Base-by-base conservation (phyloP, 2,888 invertebrate species). In the Rutpela maculata region DNA sequence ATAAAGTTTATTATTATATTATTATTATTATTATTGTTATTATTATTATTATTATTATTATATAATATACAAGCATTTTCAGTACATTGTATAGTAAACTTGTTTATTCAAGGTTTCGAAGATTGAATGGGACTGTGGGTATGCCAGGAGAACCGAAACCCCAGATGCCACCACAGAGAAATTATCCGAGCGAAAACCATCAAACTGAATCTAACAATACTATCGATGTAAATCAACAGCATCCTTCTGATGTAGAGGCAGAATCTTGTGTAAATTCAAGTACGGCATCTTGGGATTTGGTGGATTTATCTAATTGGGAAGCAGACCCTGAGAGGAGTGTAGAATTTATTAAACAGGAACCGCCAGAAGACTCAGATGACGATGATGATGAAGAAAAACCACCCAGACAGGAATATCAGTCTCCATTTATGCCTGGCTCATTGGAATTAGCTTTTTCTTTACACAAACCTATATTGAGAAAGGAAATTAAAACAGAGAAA, bases 101-200 rank as follows among this genome's bases (percentile, higher is more conserved):
- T 35, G 7, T 35, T 35, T 35, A 3, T 22, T 17, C 19, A 19
- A 81, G 81, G 31, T 94, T 93, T 86, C 89, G 93, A 66, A 90
- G 94, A 12, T 90, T 92, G 74, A 91, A 92, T 80, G 93, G 92
- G 1, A 92, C 92, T 71, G 91, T 92, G 66, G 92, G 92, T 78
- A 89, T 92, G 85, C 92, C 92, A 1, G 93, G 92, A 38, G 92
- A 92, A 85, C 86, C 90, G 15, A 91, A 91, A 82, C 86, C 83
- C 9, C 85, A 87, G 67, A 86, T 84, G 78, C 81, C 85, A 50
- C 15, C 55, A 12, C 73, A 77, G 66, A 75, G 76, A 65, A 70
- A 3, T 11, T 22, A 62, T 10, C 0, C 60, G 19, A 67, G 26
- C 17, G 70, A 72, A 17, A 15, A 18, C 15, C 43, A 63, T 17